Conservation (phyloP, 2,888 invertebrate species). For the Flabesymbios commensalis region DNA sequence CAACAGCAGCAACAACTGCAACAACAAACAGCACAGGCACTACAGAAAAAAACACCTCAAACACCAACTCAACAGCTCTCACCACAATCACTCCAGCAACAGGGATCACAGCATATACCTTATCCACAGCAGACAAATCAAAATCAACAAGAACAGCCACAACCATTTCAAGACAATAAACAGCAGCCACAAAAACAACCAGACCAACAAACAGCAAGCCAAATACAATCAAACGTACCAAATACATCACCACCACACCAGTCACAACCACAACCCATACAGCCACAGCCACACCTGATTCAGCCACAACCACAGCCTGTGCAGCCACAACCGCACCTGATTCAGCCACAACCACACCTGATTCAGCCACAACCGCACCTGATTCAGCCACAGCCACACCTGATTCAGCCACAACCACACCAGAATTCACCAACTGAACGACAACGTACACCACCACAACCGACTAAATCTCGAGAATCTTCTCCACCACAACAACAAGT, state of each 20-base stretch:
- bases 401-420: not conserved
- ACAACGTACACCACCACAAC: not conserved
- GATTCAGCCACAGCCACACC: too few species aligned
- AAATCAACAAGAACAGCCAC: not conserved
- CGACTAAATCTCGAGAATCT: too few species aligned
- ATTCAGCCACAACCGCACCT: too few species aligned
- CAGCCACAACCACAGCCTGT: slow-evolving; percentile 1
- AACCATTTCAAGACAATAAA: slow-evolving; percentile 1
- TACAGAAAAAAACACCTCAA: not conserved
- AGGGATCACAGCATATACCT: slow-evolving; percentile 12
- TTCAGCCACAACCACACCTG: too few species aligned
- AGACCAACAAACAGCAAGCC: not conserved
- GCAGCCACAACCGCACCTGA: not conserved
- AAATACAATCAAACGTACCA: slow-evolving; percentile 4
- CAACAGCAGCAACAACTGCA: slow-evolving; percentile 11
- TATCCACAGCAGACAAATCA: not conserved
- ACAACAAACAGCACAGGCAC: too few species aligned
- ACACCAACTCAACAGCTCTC: slow-evolving; percentile 3
- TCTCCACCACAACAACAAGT: too few species aligned
- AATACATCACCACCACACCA: not conserved
- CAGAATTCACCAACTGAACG: not conserved
- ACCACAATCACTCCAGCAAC: not conserved
- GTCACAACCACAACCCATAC: not conserved
- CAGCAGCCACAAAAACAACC: not conserved
- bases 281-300: not conserved